Base-by-base conservation (phyloP, 2,113 vertebrate species). In the Elephantulus edwardii region DNA sequence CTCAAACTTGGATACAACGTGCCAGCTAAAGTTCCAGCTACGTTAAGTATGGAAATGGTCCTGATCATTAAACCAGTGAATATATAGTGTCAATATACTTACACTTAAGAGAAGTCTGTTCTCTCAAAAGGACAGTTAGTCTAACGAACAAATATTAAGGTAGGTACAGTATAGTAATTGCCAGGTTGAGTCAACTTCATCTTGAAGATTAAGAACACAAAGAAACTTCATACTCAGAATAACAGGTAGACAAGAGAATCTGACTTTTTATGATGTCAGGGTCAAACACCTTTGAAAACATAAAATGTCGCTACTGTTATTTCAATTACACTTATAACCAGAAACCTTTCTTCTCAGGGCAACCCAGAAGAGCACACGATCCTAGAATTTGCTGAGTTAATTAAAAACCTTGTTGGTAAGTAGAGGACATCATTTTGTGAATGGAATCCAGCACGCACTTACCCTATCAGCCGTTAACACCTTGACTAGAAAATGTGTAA, bases 361-460 rank as follows among this genome's bases (percentile, higher is more conserved):
- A 99, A 99, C 94, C 99, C 99, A 75, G 99, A 99, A 93, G 99
- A 99, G 70, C 99, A 99, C 96, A 99, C 98, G 74, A 99, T 99
- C 95, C 91, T 99, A 94, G 98, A 99, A 97, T 99, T 99, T 97
- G 99, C 99, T 71, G 98, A 98, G 50, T 98, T 99, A 97, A 99
- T 99, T 98, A 99, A 99, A 97, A 98, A 98, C 88, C 98, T 99
- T 28, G 99, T 99, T 80, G 99, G 99, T 99, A 97, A 99, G 99
- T 98, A 95, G 30, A 7, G 86, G 66, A 75, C 52, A 35, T 60
- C 77, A 50, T 11, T 95, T 89, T 64, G 42, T 78, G n/a, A 58
- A 11, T 85, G 74, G 96, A 95, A 52, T 78, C 35, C 78, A n/a
- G 12, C 62, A 56, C 72, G 35, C 24, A 48, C 75, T 70, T 0